Evolutionary conservation across 2,113 vertebrate species (phyloP).

Genomic region (Girardinichthys multiradiatus): DNA sequence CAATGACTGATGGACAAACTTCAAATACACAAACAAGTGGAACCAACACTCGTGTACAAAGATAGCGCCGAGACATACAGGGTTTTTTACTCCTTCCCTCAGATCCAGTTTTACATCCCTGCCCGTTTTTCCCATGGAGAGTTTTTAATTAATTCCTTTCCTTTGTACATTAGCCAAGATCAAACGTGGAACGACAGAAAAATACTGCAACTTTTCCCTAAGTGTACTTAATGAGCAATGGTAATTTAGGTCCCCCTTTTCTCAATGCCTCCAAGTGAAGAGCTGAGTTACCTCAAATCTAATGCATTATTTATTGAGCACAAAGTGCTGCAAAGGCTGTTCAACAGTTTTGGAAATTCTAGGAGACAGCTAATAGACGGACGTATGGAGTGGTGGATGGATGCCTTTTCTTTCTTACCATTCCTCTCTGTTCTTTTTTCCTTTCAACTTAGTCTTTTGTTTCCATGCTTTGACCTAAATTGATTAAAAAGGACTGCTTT

Average conservation of each 20-base stretch:
- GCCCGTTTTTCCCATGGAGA: conserved; percentile 69
- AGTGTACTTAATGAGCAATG: conserved; percentile 75
- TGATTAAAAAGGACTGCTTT: too few relatives aligned
- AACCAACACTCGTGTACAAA: conserved; percentile 29
- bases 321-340: conserved; percentile 32
- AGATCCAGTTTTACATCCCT: conserved; percentile 55
- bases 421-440: conserved; percentile 12
- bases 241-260: conserved; percentile 64
- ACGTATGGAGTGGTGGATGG: not conserved
- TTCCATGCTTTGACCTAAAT: conserved; percentile 8
- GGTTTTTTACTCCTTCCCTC: conserved; percentile 37
- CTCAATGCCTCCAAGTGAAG: conserved; percentile 62
- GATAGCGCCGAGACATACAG: not conserved
- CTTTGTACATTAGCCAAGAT: conserved; percentile 74
- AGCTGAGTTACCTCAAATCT: conserved; percentile 67
- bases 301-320: conserved; percentile 68
- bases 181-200: conserved; percentile 70
- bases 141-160: conserved; percentile 77
- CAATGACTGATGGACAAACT: conserved; percentile 33
- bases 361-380: not conserved
- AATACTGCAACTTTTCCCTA: conserved; percentile 74
- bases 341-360: not conserved
- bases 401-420: not conserved
- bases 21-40: conserved; percentile 3
- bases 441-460: conserved; percentile 48